phyloP scores from a whole-genome alignment of 1,140 invertebrate genomes.

The Solenopsis fugax region DNA sequence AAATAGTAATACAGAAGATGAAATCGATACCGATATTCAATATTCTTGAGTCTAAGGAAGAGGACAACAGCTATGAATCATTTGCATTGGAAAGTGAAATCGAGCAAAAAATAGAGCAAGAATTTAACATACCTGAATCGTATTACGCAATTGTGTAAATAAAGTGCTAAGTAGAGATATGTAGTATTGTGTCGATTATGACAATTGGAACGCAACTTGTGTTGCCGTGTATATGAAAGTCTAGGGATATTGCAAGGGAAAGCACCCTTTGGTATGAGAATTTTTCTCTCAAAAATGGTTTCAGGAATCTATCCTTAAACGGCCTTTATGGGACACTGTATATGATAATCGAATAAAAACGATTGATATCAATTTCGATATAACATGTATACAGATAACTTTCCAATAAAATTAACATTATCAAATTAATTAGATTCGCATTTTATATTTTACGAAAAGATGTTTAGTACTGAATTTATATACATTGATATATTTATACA shows the following conservation, averaged over 20 bases:
- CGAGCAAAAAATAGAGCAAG: background rate
- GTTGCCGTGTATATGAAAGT: too few relatives aligned
- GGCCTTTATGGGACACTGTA: too few relatives aligned
- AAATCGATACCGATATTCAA: slow-evolving; percentile 81
- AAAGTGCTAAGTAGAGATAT: slow-evolving; percentile 10
- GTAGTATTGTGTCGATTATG: too few relatives aligned
- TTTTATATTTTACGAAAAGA: background rate
- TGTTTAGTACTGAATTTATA: background rate
- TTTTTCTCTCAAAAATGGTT: too few relatives aligned
- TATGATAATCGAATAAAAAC: background rate
- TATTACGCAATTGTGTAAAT: slow-evolving; percentile 35
- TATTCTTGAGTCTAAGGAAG: slow-evolving; percentile 36
- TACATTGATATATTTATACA: too few relatives aligned
- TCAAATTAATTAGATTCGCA: background rate
- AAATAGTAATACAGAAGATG: slow-evolving; percentile 89
- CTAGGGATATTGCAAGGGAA: too few relatives aligned
- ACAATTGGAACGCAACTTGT: too few relatives aligned
- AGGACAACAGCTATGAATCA: background rate
- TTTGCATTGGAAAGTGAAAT: background rate
- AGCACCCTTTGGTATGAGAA: too few relatives aligned
- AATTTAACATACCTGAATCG: slow-evolving; percentile 60
- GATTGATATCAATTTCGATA: background rate
- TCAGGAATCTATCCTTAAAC: too few relatives aligned
- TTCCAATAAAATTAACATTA: background rate
- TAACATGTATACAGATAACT: background rate